A percentile compares a stretch with the other conserved stretches of the same genome.
These are phyloP conservation scores for Disparrhopalites patrizii DNA, from an alignment of 2,888 invertebrate species.

Conservation along the genomic window DNA sequence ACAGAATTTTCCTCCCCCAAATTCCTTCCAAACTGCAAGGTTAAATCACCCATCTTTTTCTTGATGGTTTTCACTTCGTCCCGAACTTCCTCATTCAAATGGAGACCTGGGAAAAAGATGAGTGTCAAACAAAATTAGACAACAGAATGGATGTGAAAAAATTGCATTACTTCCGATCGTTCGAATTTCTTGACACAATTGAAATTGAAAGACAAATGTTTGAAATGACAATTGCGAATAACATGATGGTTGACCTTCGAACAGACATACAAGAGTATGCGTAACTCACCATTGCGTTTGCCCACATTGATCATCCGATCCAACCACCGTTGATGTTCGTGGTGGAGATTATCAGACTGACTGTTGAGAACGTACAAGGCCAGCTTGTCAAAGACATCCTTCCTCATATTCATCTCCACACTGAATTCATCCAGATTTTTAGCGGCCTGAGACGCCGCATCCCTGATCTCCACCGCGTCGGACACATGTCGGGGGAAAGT, in stretches of 20 bases:
- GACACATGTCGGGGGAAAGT: constrained; percentile 54
- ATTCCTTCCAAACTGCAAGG: constrained; percentile 53
- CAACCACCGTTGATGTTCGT: constrained; percentile 52
- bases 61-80: constrained; percentile 53
- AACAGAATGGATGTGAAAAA: background rate
- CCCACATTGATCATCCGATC: constrained; percentile 52
- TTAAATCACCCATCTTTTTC: constrained; percentile 53
- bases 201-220: constrained; percentile 4
- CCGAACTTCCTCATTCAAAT: constrained; percentile 52
- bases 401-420: constrained; percentile 55
- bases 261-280: background rate
- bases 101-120: constrained; percentile 51
- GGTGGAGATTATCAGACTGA: constrained; percentile 46
- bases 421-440: constrained; percentile 54
- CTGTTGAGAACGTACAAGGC: constrained; percentile 50
- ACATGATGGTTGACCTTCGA: no score
- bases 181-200: no score
- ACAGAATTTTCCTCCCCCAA: constrained; percentile 54
- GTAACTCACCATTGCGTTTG: constrained; percentile 52
- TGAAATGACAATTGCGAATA: no score
- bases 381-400: constrained; percentile 54
- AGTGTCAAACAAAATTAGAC: no score
- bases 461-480: constrained; percentile 51
- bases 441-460: constrained; percentile 54
- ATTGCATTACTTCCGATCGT: background rate